phyloP scores from a whole-genome alignment of 2,113 vertebrate genomes.

The Verasper variegatus region DNA sequence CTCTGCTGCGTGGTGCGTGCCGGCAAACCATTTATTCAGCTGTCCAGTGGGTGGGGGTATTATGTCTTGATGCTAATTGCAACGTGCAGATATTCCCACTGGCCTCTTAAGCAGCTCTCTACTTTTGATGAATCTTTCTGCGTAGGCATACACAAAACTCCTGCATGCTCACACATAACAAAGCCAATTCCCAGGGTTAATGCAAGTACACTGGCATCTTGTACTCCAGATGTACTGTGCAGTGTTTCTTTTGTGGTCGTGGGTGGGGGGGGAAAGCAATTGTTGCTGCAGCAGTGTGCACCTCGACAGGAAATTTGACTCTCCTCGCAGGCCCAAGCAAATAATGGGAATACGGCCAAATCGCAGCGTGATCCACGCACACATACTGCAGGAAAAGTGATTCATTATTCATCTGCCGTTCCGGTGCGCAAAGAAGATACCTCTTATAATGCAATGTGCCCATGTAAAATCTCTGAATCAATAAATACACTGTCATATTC shows the following conservation, averaged over 20 bases:
- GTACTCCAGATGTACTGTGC: slow-evolving; percentile 49
- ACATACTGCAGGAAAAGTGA: slow-evolving; percentile 18
- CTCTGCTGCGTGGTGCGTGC: slow-evolving; percentile 60
- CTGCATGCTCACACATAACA: slow-evolving; percentile 63
- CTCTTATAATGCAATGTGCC: slow-evolving; percentile 32
- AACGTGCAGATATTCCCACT: slow-evolving; percentile 76
- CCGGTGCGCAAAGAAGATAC: slow-evolving; percentile 22
- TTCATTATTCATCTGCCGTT: slow-evolving; percentile 51
- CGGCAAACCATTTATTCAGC: slow-evolving; percentile 70
- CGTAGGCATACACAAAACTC: slow-evolving; percentile 61
- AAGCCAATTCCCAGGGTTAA: slow-evolving; percentile 70
- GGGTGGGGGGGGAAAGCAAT: slow-evolving; percentile 41
- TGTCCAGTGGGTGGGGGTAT: slow-evolving; percentile 79
- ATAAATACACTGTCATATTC: slow-evolving; percentile 15
- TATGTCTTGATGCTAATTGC: slow-evolving; percentile 80
- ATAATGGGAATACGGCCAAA: slow-evolving; percentile 44
- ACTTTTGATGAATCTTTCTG: slow-evolving; percentile 74
- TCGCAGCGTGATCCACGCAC: slow-evolving; percentile 1
- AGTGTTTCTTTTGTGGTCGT: slow-evolving; percentile 28
- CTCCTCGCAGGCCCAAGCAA: slow-evolving; percentile 36
- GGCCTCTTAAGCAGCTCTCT: slow-evolving; percentile 75
- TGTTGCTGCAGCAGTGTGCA: slow-evolving; percentile 36
- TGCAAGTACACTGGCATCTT: slow-evolving; percentile 53
- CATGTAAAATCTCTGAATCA: slow-evolving; percentile 16
- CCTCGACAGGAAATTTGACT: slow-evolving; percentile 58